Evolutionary conservation across 92 coral and sea anemone genomes (phyloP).

Genomic region (Actinostola sp.): DNA sequence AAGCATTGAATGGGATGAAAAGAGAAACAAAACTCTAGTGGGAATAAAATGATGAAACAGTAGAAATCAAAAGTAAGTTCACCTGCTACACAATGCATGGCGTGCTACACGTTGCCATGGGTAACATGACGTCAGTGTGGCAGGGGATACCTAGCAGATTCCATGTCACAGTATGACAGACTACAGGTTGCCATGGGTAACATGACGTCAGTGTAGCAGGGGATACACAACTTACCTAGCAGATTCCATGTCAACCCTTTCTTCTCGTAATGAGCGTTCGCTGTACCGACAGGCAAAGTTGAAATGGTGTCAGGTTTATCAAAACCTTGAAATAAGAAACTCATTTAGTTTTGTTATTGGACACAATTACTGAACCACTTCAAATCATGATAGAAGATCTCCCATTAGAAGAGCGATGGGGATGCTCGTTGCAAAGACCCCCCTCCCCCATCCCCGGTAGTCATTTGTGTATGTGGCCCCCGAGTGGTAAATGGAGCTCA

Average conservation of each 20-base stretch:
- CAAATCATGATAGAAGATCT: too few species aligned
- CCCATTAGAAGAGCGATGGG: too few species aligned
- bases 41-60: too few species aligned
- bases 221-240: constrained; percentile 8
- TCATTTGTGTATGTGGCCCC: too few species aligned
- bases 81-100: too few species aligned
- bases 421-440: too few species aligned
- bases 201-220: background rate
- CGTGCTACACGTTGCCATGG: background rate
- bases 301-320: constrained; percentile 26
- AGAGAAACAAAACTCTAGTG: background rate
- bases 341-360: too few species aligned
- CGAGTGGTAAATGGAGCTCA: constrained; percentile 23
- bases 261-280: constrained; percentile 34
- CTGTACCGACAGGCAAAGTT: constrained; percentile 26
- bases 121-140: background rate
- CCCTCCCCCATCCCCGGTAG: too few species aligned
- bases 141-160: too few species aligned
- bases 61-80: too few species aligned
- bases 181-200: background rate
- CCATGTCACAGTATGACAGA: too few species aligned
- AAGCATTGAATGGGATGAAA: background rate
- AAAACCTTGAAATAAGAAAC: constrained; percentile 23
- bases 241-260: background rate
- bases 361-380: too few species aligned